phyloP scores from a whole-genome alignment of 1,140 invertebrate genomes.

The Hycleus phaleratus region DNA sequence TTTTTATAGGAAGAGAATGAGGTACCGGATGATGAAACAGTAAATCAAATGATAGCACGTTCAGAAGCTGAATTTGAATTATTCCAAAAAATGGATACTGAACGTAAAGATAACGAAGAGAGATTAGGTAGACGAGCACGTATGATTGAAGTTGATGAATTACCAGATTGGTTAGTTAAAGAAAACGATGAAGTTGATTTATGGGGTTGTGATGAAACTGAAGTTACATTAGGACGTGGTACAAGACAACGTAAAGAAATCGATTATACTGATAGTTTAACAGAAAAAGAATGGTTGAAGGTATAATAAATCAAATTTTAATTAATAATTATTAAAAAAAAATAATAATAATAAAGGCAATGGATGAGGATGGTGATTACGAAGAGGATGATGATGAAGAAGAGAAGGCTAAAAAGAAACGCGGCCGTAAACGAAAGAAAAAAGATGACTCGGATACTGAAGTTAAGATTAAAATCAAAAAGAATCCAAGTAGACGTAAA shows the following conservation, averaged over 20 bases:
- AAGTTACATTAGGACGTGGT: constrained; percentile 80
- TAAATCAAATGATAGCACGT: constrained; percentile 98
- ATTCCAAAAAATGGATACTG: constrained; percentile 91
- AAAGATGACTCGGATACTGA: constrained; percentile 49
- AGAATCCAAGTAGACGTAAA: constrained; percentile 48
- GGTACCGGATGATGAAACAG: constrained; percentile 98
- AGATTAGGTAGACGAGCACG: constrained; percentile 69
- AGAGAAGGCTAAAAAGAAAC: constrained; percentile 49
- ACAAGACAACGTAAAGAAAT: constrained; percentile 93
- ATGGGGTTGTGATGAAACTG: constrained; percentile 71
- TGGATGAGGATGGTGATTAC: constrained; percentile 68
- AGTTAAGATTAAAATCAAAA: constrained; percentile 48
- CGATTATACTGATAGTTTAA: constrained; percentile 92
- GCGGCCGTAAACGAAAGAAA: constrained; percentile 51
- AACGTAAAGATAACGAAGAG: constrained; percentile 78
- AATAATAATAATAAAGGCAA: constrained; percentile 24
- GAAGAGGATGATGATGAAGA: constrained; percentile 72
- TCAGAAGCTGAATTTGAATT: constrained; percentile 90
- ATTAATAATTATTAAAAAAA: no score
- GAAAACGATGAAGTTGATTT: constrained; percentile 83
- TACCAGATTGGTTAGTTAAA: constrained; percentile 92
- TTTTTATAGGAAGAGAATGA: constrained; percentile 83
- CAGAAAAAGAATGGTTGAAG: constrained; percentile 95
- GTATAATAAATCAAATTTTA: constrained; percentile 2
- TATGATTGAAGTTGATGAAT: constrained; percentile 86